Evolutionary conservation across 2,888 invertebrate genomes (phyloP), one percentile per base, ranked within the genome.

Genomic region (Cetonia aurata): DNA sequence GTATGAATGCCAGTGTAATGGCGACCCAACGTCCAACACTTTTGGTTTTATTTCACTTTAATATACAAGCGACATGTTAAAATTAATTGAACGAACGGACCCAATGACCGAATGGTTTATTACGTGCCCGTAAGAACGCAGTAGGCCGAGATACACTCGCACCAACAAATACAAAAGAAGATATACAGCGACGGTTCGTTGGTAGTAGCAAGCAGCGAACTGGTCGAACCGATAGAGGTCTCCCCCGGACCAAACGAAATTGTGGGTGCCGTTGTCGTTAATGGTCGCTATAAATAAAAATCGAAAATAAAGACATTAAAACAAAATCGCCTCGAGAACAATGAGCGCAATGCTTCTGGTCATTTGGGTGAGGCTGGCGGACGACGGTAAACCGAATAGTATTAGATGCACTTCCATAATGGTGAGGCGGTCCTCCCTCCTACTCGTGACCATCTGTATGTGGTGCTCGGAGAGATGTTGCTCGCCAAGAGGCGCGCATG

Each of bases 251-350:
- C 17, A 44, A 19, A 62, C 62, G 42, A 62, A 62, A 62, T 62
- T 62, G 48, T 62, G 62, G 46, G 56, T 56, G 56, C 42, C 42
- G 17, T 59, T 9, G 77, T 74, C 72, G 73, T 75, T 81, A 80
- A 79, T 79, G 75, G 75, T 74, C 74, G 75, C 80, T 78, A 81
- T 82, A 81, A 82, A 81, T 81, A 82, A 82, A 82, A 82, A 82
- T 80, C 79, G 76, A 77, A 80, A 56, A 83, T 83, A 83, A 81
- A 83, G 83, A 83, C 83, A 83, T 83, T 82, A 82, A 82, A 77
- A 83, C 81, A 82, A 82, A 77, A 78, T 79, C 78, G 74, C 77
- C 25, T 25, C 74, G 48, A 62, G 12, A 62, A 76, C 79, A 80
- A 80, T 81, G 78, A 80, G 80, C 81, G 80, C 79, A 80, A 80